Percentiles rank a stretch among this genome's conserved stretches.
phyloP scores from a whole-genome alignment of 2,113 vertebrate genomes.

The Mesembrinibis cayennensis region DNA sequence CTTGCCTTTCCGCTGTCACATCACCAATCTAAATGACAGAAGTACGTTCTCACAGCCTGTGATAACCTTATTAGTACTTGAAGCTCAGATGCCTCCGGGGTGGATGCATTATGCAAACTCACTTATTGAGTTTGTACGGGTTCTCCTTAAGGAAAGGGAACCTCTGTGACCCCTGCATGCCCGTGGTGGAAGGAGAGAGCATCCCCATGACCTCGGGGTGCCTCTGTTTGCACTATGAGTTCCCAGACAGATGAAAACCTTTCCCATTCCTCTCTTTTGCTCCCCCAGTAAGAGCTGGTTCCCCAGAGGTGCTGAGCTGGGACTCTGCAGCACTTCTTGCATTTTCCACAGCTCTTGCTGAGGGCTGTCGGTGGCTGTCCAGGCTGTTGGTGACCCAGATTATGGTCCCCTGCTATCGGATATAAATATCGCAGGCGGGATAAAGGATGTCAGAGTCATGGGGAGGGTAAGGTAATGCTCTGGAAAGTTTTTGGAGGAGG shows the following conservation, averaged over 20 bases:
- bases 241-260: not conserved
- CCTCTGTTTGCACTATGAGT: not conserved
- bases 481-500: not conserved
- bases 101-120: not conserved
- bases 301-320: accelerated
- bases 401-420: not conserved
- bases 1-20: not conserved
- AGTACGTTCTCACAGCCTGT: not conserved
- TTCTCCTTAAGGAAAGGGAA: not conserved
- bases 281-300: not conserved
- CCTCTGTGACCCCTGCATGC: not conserved
- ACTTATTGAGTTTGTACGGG: not conserved
- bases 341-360: not conserved
- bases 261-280: not conserved
- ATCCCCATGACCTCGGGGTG: not conserved
- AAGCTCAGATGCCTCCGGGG: not conserved
- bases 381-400: constrained; percentile 21
- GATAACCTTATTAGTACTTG: not conserved
- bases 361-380: not conserved
- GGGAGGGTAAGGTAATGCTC: not conserved
- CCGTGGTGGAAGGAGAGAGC: not conserved
- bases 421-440: not conserved
- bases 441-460: not conserved
- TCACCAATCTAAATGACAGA: not conserved
- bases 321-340: not conserved